A percentile compares a stretch with the other conserved stretches of the same genome.
Conservation (phyloP, 2,797 vertebrate genomes). For the Myotis vivesi region DNA sequence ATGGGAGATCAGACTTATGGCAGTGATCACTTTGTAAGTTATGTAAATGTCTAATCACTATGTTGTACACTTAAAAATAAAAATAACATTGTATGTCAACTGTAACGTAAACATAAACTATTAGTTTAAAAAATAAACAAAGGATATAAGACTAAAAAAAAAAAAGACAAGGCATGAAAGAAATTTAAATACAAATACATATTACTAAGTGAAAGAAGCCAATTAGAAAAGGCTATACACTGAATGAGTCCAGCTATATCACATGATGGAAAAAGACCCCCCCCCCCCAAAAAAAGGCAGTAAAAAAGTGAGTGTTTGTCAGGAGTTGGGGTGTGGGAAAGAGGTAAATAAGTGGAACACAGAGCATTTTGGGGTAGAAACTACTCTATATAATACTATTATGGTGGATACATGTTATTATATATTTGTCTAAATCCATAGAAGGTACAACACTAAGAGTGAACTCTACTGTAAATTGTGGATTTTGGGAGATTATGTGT, state of each 20-base stretch:
- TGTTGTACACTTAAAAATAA: neutral
- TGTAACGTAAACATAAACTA: neutral
- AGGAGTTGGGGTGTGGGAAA: neutral
- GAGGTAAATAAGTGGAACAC: neutral
- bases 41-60: neutral
- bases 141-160: neutral
- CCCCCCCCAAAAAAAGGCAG: neutral
- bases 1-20: neutral
- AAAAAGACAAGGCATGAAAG: neutral
- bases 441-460: neutral
- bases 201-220: neutral
- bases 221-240: neutral
- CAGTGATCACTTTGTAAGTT: neutral
- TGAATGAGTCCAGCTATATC: neutral
- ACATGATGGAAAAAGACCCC: neutral
- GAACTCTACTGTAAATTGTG: neutral
- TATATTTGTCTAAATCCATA: neutral
- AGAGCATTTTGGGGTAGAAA: neutral
- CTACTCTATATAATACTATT: neutral
- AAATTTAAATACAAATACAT: neutral
- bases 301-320: neutral
- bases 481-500: neutral
- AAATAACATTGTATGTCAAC: neutral
- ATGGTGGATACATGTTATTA: too few relatives aligned
- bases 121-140: neutral